Percentiles rank a stretch among this genome's conserved stretches.
phyloP scores from a whole-genome alignment of 1,140 invertebrate species.

The Bombus turneri region DNA sequence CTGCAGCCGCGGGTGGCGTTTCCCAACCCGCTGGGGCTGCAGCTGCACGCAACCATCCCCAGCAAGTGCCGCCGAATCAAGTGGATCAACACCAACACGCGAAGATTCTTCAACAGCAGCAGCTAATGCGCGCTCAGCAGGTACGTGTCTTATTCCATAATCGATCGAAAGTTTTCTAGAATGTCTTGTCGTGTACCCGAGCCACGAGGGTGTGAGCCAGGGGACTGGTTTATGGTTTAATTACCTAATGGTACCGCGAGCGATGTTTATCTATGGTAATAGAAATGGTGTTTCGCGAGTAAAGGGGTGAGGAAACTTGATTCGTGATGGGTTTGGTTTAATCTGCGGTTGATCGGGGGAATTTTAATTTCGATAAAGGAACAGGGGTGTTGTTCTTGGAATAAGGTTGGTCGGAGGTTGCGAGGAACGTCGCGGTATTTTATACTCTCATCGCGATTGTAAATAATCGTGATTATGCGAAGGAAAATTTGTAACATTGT shows the following conservation, averaged over 20 bases:
- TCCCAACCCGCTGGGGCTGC: slow-evolving; percentile 68
- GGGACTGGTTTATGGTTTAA: slow-evolving; percentile 47
- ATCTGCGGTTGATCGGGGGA: neutral
- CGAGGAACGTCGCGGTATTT: neutral
- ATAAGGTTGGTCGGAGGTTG: neutral
- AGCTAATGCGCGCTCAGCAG: slow-evolving; percentile 84
- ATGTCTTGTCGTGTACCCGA: neutral
- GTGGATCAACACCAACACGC: slow-evolving; percentile 85
- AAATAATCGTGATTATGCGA: neutral
- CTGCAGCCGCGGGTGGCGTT: slow-evolving; percentile 75
- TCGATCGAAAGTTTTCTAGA: slow-evolving; percentile 34
- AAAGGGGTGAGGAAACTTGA: neutral
- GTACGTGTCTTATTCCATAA: slow-evolving; percentile 52
- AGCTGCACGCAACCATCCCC: slow-evolving; percentile 73
- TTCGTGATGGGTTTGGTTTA: neutral
- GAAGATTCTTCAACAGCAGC: slow-evolving; percentile 85
- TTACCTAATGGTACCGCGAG: slow-evolving; percentile 50
- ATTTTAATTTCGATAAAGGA: neutral
- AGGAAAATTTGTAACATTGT: too few species aligned
- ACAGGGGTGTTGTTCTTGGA: too few species aligned
- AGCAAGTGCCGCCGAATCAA: slow-evolving; percentile 75
- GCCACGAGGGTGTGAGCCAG: slow-evolving; percentile 1
- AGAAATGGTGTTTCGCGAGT: neutral
- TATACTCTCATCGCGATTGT: neutral
- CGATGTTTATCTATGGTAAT: slow-evolving; percentile 41